Evolutionary conservation across 2,113 vertebrate species (phyloP), one percentile per base, ranked within the genome.

Genomic region (Hemiscyllium ocellatum): DNA sequence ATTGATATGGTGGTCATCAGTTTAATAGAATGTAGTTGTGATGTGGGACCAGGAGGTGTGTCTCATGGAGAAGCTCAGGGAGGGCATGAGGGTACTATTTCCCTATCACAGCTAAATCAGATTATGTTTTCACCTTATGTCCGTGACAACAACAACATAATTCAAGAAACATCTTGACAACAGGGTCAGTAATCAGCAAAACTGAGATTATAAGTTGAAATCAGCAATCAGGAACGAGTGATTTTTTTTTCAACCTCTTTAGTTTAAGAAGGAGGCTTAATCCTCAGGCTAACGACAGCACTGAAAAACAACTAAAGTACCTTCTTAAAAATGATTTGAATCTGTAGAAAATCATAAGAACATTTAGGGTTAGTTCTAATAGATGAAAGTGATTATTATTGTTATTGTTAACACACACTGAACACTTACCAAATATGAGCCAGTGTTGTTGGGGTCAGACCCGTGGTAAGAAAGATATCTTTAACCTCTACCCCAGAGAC

Each of bases 391-490:
- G n/a, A 15, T 20, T 61, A 65, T 7, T 15, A 47, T 95, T 50
- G 56, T n/a, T 26, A 19, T 37, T 42, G 78, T 61, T 61, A 87
- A 13, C 15, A 96, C 24, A 96, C 20, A 95, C 3, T 89, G 17
- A 47, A 96, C 0, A 96, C 98, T 98, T 97, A 99, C 99, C 99
- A 99, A 97, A 99, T 99, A 95, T 98, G 98, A 83, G 99, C 99
- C 8, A 99, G 98, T 29, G 99, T 98, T 95, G 97, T 96, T 96
- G 99, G 99, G 94, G 98, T 98, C 95, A 99, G 97, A 76, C 99
- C 99, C 0, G 99, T 99, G 97, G 99, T 99, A 91, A 99, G 97
- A 97, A 99, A 99, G 7, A 99, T 98, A 96, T 99, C 99, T 97
- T 97, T 98, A 96, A 99, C 99, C 97, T 99, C 99, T 78, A 98